Conservation (phyloP, 2,888 invertebrate genomes). For the Polyploca ridens region DNA sequence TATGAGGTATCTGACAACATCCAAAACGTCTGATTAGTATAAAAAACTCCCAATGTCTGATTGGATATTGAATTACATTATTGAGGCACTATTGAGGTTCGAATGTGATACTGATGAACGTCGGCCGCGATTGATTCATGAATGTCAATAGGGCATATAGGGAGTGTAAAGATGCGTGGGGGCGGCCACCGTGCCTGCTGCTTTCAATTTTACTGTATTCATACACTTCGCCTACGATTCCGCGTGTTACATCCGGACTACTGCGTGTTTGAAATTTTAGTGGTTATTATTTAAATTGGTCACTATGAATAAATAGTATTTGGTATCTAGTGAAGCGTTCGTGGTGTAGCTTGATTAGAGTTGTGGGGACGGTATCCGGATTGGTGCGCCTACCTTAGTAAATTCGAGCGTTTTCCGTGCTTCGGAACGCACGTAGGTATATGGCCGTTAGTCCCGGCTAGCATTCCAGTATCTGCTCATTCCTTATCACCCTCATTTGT, state of each 20-base stretch:
- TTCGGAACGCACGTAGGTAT: too few relatives aligned
- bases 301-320: too few relatives aligned
- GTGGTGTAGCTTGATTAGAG: too few relatives aligned
- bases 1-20: background rate
- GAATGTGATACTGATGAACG: slow-evolving; percentile 33
- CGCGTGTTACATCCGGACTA: slow-evolving; percentile 16
- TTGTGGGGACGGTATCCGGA: too few relatives aligned
- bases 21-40: background rate
- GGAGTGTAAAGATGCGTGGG: slow-evolving; percentile 26
- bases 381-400: too few relatives aligned
- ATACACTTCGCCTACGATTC: slow-evolving; percentile 37
- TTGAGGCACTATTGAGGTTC: too few relatives aligned
- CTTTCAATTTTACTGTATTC: slow-evolving; percentile 70
- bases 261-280: slow-evolving; percentile 14
- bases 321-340: too few relatives aligned
- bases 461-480: too few relatives aligned
- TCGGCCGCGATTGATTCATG: slow-evolving; percentile 28
- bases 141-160: slow-evolving; percentile 39
- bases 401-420: too few relatives aligned
- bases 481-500: too few relatives aligned
- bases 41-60: slow-evolving; percentile 15
- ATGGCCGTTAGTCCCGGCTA: too few relatives aligned
- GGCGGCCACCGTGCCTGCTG: slow-evolving; percentile 47
- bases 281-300: background rate
- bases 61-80: slow-evolving; percentile 35